Evolutionary conservation across 2,797 vertebrate species (phyloP).

Genomic region (Oreochromis grahami): DNA sequence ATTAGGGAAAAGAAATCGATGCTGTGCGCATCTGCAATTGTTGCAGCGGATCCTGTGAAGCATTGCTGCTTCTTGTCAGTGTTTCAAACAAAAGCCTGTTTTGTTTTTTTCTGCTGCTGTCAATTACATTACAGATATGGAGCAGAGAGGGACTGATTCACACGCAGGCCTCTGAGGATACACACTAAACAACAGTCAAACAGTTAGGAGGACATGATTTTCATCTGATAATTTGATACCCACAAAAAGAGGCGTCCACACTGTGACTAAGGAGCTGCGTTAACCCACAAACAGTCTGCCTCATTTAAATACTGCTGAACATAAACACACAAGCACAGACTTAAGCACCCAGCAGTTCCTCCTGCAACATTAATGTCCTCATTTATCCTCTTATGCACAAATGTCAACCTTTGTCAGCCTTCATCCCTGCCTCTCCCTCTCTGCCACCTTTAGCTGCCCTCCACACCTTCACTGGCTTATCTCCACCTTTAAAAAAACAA

Average conservation of each 20-base stretch:
- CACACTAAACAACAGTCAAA: background rate
- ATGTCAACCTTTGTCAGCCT: slow-evolving; percentile 78
- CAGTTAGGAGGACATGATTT: slow-evolving; percentile 5
- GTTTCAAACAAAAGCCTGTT: slow-evolving; percentile 20
- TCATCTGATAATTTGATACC: slow-evolving; percentile 27
- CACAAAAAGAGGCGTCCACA: background rate
- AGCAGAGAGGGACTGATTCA: background rate
- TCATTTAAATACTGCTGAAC: slow-evolving; percentile 45
- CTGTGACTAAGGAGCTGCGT: background rate
- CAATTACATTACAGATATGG: slow-evolving; percentile 19
- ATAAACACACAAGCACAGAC: slow-evolving; percentile 35
- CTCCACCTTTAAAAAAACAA: background rate
- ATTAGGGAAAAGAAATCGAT: slow-evolving; percentile 6
- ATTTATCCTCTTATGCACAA: slow-evolving; percentile 82
- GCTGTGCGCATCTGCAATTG: background rate
- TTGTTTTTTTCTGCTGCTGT: slow-evolving; percentile 2
- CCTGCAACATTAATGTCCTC: slow-evolving; percentile 83
- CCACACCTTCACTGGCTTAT: slow-evolving; percentile 20
- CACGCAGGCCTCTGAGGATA: background rate
- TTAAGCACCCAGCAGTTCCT: slow-evolving; percentile 54
- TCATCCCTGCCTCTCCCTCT: background rate
- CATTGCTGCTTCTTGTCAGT: slow-evolving; percentile 16
- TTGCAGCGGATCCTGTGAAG: slow-evolving; percentile 15
- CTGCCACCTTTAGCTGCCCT: background rate
- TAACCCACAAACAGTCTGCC: background rate